phyloP scores from a whole-genome alignment of 2,797 vertebrate species.

The Dendrocincla fuliginosa region DNA sequence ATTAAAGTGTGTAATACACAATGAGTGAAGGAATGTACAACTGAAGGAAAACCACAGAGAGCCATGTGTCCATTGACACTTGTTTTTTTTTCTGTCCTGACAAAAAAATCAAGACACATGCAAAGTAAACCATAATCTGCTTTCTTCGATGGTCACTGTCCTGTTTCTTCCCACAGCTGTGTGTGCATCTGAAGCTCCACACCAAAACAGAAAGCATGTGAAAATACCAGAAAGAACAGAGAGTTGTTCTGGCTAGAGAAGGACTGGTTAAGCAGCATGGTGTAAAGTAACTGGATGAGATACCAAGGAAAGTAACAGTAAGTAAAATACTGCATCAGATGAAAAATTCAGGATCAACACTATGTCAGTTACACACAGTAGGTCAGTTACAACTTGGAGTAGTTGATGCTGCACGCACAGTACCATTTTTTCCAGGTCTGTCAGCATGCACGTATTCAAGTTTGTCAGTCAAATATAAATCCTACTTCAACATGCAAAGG shows the following conservation, averaged over 20 bases:
- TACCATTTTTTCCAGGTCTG: neutral
- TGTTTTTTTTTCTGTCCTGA: neutral
- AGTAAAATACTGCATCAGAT: neutral
- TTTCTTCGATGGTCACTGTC: neutral
- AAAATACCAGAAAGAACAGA: neutral
- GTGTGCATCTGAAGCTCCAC: neutral
- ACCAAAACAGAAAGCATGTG: neutral
- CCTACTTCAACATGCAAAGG: neutral
- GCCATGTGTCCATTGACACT: rapidly evolving
- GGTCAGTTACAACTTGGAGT: neutral
- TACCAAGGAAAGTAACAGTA: neutral
- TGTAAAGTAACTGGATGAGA: neutral
- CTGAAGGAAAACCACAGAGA: neutral
- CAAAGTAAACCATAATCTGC: neutral
- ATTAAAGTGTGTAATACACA: neutral
- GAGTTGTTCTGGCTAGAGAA: neutral
- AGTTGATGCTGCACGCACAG: neutral
- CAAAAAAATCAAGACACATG: neutral
- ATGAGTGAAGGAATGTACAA: neutral
- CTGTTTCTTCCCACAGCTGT: neutral
- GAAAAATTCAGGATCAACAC: neutral
- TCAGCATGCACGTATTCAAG: neutral
- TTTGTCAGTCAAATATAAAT: neutral
- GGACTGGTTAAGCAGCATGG: neutral
- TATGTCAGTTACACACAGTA: neutral